phyloP scores from a whole-genome alignment of 1,140 invertebrate genomes.

The Panulirus ornatus region DNA sequence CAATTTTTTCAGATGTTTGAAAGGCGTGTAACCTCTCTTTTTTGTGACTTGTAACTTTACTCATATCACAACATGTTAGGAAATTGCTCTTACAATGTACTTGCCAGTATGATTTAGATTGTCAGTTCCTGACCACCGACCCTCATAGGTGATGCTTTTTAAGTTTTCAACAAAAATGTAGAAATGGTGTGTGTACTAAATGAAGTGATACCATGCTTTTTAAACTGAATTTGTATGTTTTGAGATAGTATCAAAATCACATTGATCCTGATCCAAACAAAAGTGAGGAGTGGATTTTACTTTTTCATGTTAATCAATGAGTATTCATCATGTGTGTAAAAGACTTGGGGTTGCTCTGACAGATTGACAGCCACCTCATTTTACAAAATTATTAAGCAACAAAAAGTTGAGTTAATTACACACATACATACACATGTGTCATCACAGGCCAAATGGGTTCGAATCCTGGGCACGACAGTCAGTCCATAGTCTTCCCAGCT shows the following conservation, averaged over 20 bases:
- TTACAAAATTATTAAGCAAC: too few species aligned
- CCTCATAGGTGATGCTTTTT: background rate
- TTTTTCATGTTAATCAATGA: background rate
- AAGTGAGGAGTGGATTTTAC: background rate
- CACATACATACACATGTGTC: too few species aligned
- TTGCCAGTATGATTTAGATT: background rate
- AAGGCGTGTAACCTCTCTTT: background rate
- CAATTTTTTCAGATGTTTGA: too few species aligned
- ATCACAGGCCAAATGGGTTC: too few species aligned
- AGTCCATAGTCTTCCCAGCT: too few species aligned
- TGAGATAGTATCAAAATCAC: background rate
- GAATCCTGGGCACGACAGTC: too few species aligned
- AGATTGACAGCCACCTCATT: background rate
- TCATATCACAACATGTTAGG: background rate
- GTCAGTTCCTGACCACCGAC: background rate
- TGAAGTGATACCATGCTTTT: background rate
- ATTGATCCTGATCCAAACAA: background rate
- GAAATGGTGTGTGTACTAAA: background rate
- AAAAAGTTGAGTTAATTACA: too few species aligned
- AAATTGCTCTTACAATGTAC: background rate
- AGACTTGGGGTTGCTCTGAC: background rate
- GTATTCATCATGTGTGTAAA: background rate
- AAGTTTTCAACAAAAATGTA: background rate
- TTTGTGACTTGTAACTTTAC: background rate
- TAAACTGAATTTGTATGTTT: background rate